Percentiles rank a stretch among this genome's conserved stretches.
Evolutionary conservation across 1,140 invertebrate genomes (phyloP).

Genomic region (Heliconius hewitsoni): DNA sequence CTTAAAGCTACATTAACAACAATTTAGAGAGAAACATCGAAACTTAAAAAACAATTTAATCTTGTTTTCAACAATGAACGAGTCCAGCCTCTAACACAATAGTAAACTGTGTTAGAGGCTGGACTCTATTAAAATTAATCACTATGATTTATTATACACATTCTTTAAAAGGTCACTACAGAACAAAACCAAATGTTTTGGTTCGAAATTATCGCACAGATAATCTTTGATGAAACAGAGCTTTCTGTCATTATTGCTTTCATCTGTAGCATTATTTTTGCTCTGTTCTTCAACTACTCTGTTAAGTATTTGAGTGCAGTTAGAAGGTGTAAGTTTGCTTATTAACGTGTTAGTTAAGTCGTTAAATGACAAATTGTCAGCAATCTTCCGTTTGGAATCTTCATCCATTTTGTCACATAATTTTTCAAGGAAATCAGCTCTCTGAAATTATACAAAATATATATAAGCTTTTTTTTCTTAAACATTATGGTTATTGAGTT

Average conservation of each 20-base stretch:
- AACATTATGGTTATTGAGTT: too few relatives aligned
- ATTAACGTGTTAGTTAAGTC: slow-evolving; percentile 45
- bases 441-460: slow-evolving; percentile 50
- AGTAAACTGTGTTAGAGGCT: neutral
- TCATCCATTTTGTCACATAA: slow-evolving; percentile 48
- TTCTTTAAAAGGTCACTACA: slow-evolving; percentile 64
- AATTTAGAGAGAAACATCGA: slow-evolving; percentile 19
- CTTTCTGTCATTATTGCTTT: slow-evolving; percentile 32
- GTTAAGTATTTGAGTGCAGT: slow-evolving; percentile 41
- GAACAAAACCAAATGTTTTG: slow-evolving; percentile 59
- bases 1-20: neutral
- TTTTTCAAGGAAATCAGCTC: slow-evolving; percentile 53
- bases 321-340: slow-evolving; percentile 44
- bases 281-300: slow-evolving; percentile 47
- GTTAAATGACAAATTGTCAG: slow-evolving; percentile 45
- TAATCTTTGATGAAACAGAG: slow-evolving; percentile 52
- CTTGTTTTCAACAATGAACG: slow-evolving; percentile 21
- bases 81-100: slow-evolving; percentile 23
- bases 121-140: neutral
- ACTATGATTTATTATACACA: slow-evolving; percentile 46
- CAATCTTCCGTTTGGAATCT: slow-evolving; percentile 48
- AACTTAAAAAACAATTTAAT: slow-evolving; percentile 22
- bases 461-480: neutral
- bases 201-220: slow-evolving; percentile 51
- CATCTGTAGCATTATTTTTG: slow-evolving; percentile 15